Base-by-base conservation (phyloP, 2,113 vertebrate genomes). In the Psammodynastes pulverulentus region DNA sequence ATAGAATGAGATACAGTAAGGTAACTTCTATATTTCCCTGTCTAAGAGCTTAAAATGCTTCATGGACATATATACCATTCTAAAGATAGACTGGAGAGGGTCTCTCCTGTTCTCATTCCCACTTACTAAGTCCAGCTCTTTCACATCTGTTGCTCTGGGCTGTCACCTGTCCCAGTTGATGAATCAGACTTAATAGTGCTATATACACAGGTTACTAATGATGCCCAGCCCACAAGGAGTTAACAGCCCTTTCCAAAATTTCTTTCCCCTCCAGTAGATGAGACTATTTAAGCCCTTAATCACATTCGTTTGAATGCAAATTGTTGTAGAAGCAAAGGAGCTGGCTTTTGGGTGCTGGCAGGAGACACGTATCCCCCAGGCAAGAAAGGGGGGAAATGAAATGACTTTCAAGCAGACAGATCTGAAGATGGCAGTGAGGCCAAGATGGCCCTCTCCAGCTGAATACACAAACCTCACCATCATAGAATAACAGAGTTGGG, bases 361-460 rank as follows among this genome's bases (percentile, higher is more conserved):
- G 54, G 46, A 92, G 88, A 90, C 56, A 92, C 34, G 79, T 87
- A 72, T 45, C 88, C 72, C 88, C 43, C 91, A 92, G 72, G n/a
- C 23, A 90, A 54, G 24, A 43, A 34, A 85, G 15, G 7, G 12
- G 43, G 43, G 45, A 49, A 34, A 56, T 67, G 46, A 62, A 9
- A 46, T 9, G 67, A 54, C 34, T 86, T 34, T 53, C 88, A 67
- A 58, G 43, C 84, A 53, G 34, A 24, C 48, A 67, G 46, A 24
- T 51, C 1, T 51, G 49, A 39, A 48, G n/a, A 67, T 53, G 48
- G 67, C 51, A 54, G 43, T 26, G 39, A 88, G 43, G 91, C 49
- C 87, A 88, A 49, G 53, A 53, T 53, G 24, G 86, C 15, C 24
- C 34, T 29, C n/a, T 52, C 24, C 48, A 53, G 23, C 34, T 34